Evolutionary conservation across 2,797 vertebrate species (phyloP).

Genomic region (Platalea minor): DNA sequence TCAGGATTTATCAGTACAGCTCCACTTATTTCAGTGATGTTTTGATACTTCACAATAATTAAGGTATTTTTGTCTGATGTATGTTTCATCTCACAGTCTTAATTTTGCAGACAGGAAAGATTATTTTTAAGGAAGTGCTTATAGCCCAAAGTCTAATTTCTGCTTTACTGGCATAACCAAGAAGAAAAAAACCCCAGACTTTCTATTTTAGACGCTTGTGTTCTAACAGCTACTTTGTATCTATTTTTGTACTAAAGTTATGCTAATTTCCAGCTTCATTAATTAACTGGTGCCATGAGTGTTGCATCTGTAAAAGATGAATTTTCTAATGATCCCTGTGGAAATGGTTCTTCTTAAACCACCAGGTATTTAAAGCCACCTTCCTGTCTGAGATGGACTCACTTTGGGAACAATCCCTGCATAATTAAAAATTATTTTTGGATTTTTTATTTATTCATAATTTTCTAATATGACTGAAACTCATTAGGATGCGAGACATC

Average conservation of each 20-base stretch:
- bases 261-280: conserved; percentile 11
- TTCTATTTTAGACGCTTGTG: neutral
- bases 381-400: neutral
- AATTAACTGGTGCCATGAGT: conserved; percentile 1
- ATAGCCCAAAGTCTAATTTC: neutral
- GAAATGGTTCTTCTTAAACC: neutral
- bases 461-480: neutral
- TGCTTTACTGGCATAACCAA: neutral
- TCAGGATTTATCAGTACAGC: neutral
- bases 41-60: neutral
- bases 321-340: conserved; percentile 4
- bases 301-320: neutral
- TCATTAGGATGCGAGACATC: neutral
- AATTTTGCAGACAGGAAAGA: neutral
- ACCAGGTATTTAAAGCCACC: conserved; percentile 3
- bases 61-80: neutral
- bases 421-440: conserved; percentile 27
- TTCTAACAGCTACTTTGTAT: neutral
- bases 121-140: neutral
- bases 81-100: neutral
- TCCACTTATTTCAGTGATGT: neutral
- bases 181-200: neutral
- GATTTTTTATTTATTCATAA: conserved; percentile 12
- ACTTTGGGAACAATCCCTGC: neutral
- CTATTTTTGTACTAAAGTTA: conserved; percentile 10